Percentiles rank a stretch among this genome's conserved stretches.
Evolutionary conservation across 1,140 invertebrate genomes (phyloP).

Genomic region (Melitaea cinxia): DNA sequence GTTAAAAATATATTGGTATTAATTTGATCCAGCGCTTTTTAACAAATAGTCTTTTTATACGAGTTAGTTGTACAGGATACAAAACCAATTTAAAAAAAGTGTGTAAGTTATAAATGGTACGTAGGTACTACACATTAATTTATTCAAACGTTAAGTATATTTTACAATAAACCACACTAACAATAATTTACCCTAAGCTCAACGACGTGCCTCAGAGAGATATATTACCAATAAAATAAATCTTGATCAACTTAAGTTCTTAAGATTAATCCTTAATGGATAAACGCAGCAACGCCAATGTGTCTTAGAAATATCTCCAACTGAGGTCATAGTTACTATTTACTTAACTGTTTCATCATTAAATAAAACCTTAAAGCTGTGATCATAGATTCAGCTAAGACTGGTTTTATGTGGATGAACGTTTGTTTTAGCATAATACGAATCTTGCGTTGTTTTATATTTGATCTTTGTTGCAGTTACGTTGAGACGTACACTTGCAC

Average conservation of each 20-base stretch:
- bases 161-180: not conserved
- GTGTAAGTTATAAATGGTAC: too few species aligned
- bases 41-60: too few species aligned
- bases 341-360: not conserved
- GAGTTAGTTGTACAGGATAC: too few species aligned
- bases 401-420: not conserved
- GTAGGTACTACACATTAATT: too few species aligned
- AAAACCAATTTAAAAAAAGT: too few species aligned
- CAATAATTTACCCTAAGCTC: not conserved
- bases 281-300: not conserved
- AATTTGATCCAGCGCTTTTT: too few species aligned
- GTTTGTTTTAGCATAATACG: not conserved
- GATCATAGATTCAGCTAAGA: not conserved
- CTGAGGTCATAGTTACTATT: not conserved
- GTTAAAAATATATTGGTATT: too few species aligned
- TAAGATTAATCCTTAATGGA: not conserved
- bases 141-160: too few species aligned
- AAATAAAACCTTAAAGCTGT: not conserved
- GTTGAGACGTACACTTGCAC: not conserved
- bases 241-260: not conserved
- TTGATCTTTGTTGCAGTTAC: not conserved
- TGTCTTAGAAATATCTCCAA: not conserved
- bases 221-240: conserved; percentile 2
- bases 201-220: not conserved
- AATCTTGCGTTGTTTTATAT: not conserved